phyloP scores from a whole-genome alignment of 2,888 invertebrate genomes.

The Diplazon laetatorius region DNA sequence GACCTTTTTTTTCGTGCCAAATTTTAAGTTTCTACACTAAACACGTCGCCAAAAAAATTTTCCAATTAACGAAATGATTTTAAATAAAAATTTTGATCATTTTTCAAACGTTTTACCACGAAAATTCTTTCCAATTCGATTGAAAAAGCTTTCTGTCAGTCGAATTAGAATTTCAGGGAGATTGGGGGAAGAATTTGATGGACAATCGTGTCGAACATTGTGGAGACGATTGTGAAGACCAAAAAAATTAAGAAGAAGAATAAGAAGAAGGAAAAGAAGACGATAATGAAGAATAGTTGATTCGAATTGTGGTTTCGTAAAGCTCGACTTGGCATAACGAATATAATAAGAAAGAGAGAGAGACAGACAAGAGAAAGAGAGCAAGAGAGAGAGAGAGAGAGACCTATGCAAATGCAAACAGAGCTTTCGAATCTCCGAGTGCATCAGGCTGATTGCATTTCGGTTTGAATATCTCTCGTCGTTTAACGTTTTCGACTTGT shows the following conservation, averaged over 20 bases:
- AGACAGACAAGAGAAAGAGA: too few relatives aligned
- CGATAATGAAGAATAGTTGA: not conserved
- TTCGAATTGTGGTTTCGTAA: too few relatives aligned
- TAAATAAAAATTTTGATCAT: too few relatives aligned
- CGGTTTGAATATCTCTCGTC: slow-evolving; percentile 35
- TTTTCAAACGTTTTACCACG: too few relatives aligned
- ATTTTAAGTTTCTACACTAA: too few relatives aligned
- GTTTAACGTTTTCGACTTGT: not conserved
- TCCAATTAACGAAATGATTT: too few relatives aligned
- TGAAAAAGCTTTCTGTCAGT: too few relatives aligned
- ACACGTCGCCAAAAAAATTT: too few relatives aligned
- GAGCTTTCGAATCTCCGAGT: slow-evolving; percentile 56
- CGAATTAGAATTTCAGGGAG: slow-evolving; percentile 58
- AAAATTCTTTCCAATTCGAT: too few relatives aligned
- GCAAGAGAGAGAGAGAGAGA: too few relatives aligned
- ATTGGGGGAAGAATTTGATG: slow-evolving; percentile 11
- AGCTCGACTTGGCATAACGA: slow-evolving; percentile 42
- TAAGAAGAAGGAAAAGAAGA: slow-evolving; percentile 11
- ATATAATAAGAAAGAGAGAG: slow-evolving; percentile 50
- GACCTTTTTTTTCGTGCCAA: too few relatives aligned
- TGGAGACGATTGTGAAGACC: too few relatives aligned
- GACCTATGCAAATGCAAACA: slow-evolving; percentile 62
- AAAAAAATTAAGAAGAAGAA: slow-evolving; percentile 4
- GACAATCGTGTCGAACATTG: slow-evolving; percentile 18
- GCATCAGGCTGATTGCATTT: slow-evolving; percentile 62